Evolutionary conservation across 2,888 invertebrate genomes (phyloP), one percentile per base, ranked within the genome.

Genomic region (Lithophane leautieri): DNA sequence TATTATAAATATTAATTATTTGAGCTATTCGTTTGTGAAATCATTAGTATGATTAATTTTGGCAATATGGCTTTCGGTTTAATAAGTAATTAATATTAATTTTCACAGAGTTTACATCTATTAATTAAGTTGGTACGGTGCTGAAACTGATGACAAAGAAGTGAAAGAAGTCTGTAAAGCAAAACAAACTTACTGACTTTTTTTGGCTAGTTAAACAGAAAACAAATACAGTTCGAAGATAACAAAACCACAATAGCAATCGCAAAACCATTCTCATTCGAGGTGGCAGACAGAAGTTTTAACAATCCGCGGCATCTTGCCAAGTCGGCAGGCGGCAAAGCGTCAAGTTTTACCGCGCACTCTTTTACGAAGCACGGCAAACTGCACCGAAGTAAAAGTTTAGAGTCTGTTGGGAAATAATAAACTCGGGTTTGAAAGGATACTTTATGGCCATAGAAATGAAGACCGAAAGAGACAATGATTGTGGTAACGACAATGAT

Each of bases 1-100:
- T 62, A 66, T 73, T 69, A 74, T 74, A 56, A 83, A 79, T 83
- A 71, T 76, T 66, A 70, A 82, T 76, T 73, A 63, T 68, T 70
- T 66, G 14, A 74, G 47, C 65, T 73, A 80, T 76, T 80, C 69
- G 50, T 83, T 76, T 76, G 70, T 72, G 25, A 69, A 80, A 69
- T 76, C n/a, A 61, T 73, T 72, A 78, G 50, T 54, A 70, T 78
- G 44, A 71, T 82, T 73, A 52, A 71, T 71, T 74, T 47, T 52
- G 40, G 56, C 25, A 58, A 61, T 34, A 56, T 65, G 63, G 63
- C 25, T 67, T 47, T 78, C 4, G 19, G 16, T 63, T 67, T 61
- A 68, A 50, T 70, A 68, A 28, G 44, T 61, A 52, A 73, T 61
- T 63, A 47, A 44, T 34, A 67, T 50, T 74, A 63, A 58, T n/a